A percentile compares a stretch with the other conserved stretches of the same genome.
Conservation (phyloP, 2,797 vertebrate genomes). For the Spheniscus humboldti region DNA sequence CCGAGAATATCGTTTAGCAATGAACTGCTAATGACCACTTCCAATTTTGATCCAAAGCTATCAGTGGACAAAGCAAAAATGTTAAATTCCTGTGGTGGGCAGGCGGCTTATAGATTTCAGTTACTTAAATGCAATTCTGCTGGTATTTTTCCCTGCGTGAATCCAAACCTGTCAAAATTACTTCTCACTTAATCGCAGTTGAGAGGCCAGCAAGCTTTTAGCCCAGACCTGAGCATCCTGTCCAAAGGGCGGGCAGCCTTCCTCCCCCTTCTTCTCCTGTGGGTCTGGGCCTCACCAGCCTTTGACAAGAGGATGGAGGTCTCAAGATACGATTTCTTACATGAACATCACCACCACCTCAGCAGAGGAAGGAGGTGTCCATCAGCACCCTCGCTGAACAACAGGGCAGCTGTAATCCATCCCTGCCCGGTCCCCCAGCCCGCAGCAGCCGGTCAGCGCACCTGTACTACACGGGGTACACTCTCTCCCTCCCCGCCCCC, state of each 20-base stretch:
- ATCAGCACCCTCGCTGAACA: background rate
- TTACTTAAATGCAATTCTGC: background rate
- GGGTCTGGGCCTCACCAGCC: background rate
- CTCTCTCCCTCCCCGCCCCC: background rate
- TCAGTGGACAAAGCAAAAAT: background rate
- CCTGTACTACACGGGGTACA: rapidly evolving
- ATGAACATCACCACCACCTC: background rate
- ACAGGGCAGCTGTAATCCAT: background rate
- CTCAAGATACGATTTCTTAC: background rate
- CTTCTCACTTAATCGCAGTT: background rate
- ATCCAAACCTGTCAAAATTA: background rate
- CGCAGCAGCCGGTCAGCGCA: rapidly evolving
- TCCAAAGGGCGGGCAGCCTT: background rate
- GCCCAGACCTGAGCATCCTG: background rate
- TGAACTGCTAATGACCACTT: background rate
- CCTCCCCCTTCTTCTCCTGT: background rate
- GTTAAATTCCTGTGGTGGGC: background rate
- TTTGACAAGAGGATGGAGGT: background rate
- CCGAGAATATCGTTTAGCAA: background rate
- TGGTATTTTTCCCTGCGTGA: background rate
- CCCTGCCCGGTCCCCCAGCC: background rate
- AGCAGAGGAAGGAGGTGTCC: background rate
- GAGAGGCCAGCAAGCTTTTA: background rate
- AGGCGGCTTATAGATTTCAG: background rate
- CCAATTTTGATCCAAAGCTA: background rate